Base-by-base conservation (phyloP, 2,113 vertebrate species). In the Dipodomys ordii region DNA sequence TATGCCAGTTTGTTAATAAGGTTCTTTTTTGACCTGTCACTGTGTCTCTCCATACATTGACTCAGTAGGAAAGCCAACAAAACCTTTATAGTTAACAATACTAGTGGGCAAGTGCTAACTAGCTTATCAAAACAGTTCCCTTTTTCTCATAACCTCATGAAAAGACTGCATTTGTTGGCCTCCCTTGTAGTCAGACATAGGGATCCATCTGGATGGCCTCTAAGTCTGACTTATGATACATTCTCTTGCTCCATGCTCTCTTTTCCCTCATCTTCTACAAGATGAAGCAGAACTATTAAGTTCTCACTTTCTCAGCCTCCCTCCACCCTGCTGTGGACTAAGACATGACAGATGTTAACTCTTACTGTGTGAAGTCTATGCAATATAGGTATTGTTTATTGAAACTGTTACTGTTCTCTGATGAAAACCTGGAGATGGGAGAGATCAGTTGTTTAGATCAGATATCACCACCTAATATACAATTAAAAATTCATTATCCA, bases 61-160 rank as follows among this genome's bases (percentile, higher is more conserved):
- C 44, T 60, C 39, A 19, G 53, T 25, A 74, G 39, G 39, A 39
- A 5, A 39, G 69, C 32, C 53, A 44, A 30, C 16, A 25, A 86
- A 62, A 62, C 18, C 49, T 35, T 60, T 28, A 16, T 72, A 67
- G 25, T 44, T 62, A 62, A 49, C 19, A 72, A 28, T 22, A 44
- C n/a, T 53, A 85, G 27, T 64, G 39, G 6, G 23, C 68, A 91
- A 35, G 91, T 46, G 28, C 83, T 82, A 83, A 77, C 13, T 62
- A 44, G 74, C 60, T 65, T 46, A 83, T 35, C 53, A 72, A 92
- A 77, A 64, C 39, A 81, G 68, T 87, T 86, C 67, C 35, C n/a
- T 79, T 82, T 96, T 93, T 53, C 11, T 89, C 57, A 71, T 82
- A 6, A 64, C 20, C 64, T 62, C n/a, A 53, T 35, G 67, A 87